Evolutionary conservation across 2,797 vertebrate genomes (phyloP).

Genomic region (Heliangelus exortis): DNA sequence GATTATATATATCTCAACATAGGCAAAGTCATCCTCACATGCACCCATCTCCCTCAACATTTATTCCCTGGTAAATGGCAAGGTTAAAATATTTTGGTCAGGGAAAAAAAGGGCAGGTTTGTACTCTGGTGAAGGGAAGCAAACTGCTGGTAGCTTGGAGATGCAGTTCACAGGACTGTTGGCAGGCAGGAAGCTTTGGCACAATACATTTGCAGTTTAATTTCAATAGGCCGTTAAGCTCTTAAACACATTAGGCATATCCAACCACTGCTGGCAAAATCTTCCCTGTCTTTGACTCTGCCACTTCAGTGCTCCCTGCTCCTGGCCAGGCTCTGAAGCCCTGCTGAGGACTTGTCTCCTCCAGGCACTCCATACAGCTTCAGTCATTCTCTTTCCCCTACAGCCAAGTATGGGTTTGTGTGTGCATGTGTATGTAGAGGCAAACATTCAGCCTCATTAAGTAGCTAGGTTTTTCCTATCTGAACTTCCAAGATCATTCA

Average conservation of each 20-base stretch:
- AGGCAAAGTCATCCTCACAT: neutral
- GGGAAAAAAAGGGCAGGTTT: neutral
- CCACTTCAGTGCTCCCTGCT: neutral
- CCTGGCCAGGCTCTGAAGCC: neutral
- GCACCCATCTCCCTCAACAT: neutral
- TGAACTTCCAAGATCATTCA: neutral
- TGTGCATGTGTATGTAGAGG: fast-evolving
- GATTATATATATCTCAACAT: neutral
- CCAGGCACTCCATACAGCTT: fast-evolving
- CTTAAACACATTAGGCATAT: slow-evolving; percentile 64
- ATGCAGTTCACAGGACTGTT: neutral
- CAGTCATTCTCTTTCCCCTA: neutral
- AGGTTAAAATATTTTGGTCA: neutral
- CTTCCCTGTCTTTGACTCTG: neutral
- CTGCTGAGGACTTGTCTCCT: neutral
- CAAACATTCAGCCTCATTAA: neutral
- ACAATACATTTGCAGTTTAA: slow-evolving; percentile 27
- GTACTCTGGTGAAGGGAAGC: neutral
- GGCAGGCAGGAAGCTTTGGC: neutral
- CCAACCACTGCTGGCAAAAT: slow-evolving; percentile 28
- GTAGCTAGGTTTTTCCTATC: neutral
- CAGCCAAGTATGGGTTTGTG: too few relatives aligned
- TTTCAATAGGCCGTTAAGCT: slow-evolving; percentile 64
- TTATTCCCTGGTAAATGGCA: neutral
- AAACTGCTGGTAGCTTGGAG: neutral